Evolutionary conservation across 2,888 invertebrate species (phyloP).

Genomic region (Trichopoda pennipes): DNA sequence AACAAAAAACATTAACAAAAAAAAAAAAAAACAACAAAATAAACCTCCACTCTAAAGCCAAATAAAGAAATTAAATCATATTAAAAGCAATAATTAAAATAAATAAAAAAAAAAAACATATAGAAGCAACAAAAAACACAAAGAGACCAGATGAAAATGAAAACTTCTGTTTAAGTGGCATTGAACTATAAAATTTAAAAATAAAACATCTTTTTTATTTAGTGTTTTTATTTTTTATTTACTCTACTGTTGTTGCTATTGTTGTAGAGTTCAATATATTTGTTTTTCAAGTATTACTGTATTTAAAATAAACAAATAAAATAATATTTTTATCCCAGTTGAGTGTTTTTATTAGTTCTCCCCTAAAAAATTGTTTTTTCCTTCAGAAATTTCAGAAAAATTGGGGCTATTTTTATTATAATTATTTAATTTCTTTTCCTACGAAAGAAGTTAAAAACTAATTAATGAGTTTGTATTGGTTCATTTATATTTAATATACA

Average conservation of each 20-base stretch:
- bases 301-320: conserved; percentile 42
- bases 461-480: too few species aligned
- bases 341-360: too few species aligned
- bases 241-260: conserved; percentile 2
- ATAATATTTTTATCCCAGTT: background rate
- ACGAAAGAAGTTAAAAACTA: too few species aligned
- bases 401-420: too few species aligned
- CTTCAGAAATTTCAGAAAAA: too few species aligned
- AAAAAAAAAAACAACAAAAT: background rate
- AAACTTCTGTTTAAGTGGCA: conserved; percentile 62
- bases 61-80: conserved; percentile 42
- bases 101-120: conserved; percentile 14
- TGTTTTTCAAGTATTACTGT: conserved; percentile 30
- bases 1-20: too few species aligned
- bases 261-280: conserved; percentile 29
- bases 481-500: too few species aligned
- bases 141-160: conserved; percentile 52
- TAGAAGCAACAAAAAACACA: conserved; percentile 18
- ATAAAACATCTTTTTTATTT: conserved; percentile 35
- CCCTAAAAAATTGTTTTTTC: too few species aligned
- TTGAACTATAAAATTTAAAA: conserved; percentile 60
- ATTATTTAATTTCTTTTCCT: too few species aligned
- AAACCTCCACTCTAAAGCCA: conserved; percentile 32
- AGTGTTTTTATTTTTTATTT: too few species aligned
- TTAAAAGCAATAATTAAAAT: conserved; percentile 11